A percentile compares a stretch with the other conserved stretches of the same genome.
Conservation (phyloP, 1,140 invertebrate species). For the Leptonema lineaticorne region DNA sequence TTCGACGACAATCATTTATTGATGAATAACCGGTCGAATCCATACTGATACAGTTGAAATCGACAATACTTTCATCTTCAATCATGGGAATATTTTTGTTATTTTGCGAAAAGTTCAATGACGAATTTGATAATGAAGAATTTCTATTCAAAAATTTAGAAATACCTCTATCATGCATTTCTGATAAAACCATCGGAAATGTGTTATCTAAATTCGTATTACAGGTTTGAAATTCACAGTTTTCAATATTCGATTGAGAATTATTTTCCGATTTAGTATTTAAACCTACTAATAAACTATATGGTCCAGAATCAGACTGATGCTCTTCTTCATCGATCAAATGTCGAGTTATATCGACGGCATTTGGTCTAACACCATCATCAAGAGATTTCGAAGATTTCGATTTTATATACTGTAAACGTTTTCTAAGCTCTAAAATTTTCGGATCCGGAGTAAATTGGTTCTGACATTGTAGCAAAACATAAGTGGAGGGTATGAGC, state of each 20-base stretch:
- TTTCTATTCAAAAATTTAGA: neutral
- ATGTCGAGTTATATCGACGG: constrained; percentile 50
- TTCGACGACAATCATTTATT: neutral
- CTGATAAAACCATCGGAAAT: neutral
- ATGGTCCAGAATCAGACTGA: constrained; percentile 55
- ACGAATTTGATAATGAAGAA: neutral
- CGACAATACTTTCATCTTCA: constrained; percentile 14
- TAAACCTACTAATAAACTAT: constrained; percentile 58
- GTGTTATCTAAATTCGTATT: neutral
- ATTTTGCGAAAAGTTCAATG: neutral
- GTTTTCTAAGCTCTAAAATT: constrained; percentile 31
- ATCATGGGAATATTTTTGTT: constrained; percentile 2
- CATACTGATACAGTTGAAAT: neutral
- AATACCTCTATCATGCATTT: neutral
- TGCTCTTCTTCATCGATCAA: constrained; percentile 49
- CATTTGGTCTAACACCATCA: constrained; percentile 23
- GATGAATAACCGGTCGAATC: constrained; percentile 4
- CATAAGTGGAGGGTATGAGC: constrained; percentile 51
- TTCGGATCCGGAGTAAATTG: constrained; percentile 21
- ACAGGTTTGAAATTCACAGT: neutral
- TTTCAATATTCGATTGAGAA: neutral
- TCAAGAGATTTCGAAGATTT: constrained; percentile 38
- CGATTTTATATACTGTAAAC: constrained; percentile 19
- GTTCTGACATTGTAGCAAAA: constrained; percentile 19
- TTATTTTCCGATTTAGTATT: constrained; percentile 37